phyloP scores from a whole-genome alignment of 2,888 invertebrate species.

The Drosophila meridionalis region DNA sequence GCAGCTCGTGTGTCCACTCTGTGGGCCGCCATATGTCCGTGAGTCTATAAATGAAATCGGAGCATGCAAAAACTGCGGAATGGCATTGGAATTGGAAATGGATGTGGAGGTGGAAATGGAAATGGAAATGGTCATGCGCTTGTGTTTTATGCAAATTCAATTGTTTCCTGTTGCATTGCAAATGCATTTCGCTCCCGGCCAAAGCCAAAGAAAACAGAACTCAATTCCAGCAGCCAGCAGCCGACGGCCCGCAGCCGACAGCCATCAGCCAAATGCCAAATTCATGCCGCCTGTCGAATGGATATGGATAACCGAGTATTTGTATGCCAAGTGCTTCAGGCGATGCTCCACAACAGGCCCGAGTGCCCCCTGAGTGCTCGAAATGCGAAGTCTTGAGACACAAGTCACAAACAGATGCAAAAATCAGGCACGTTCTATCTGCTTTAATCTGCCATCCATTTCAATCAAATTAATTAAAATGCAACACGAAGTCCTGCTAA shows the following conservation, averaged over 20 bases:
- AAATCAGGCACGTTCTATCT: not conserved
- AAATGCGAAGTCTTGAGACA: constrained; percentile 16
- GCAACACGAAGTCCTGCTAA: not conserved
- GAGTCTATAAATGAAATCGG: constrained; percentile 52
- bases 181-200: constrained; percentile 53
- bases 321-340: constrained; percentile 8
- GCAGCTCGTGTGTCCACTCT: constrained; percentile 4
- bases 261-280: constrained; percentile 34
- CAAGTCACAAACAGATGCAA: constrained; percentile 4
- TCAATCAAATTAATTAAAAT: constrained; percentile 7
- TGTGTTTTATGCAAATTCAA: constrained; percentile 78
- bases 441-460: not conserved
- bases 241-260: not conserved
- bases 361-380: not conserved
- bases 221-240: not conserved
- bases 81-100: constrained; percentile 33
- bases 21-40: constrained; percentile 7
- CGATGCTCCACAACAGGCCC: constrained; percentile 18
- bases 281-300: constrained; percentile 36
- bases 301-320: constrained; percentile 48
- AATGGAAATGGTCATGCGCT: constrained; percentile 57
- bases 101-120: not conserved
- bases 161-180: constrained; percentile 78
- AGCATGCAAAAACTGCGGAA: constrained; percentile 52
- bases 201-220: constrained; percentile 17